Evolutionary conservation across 2,888 invertebrate genomes (phyloP), one percentile per base, ranked within the genome.

Genomic region (Amphipyra berbera): DNA sequence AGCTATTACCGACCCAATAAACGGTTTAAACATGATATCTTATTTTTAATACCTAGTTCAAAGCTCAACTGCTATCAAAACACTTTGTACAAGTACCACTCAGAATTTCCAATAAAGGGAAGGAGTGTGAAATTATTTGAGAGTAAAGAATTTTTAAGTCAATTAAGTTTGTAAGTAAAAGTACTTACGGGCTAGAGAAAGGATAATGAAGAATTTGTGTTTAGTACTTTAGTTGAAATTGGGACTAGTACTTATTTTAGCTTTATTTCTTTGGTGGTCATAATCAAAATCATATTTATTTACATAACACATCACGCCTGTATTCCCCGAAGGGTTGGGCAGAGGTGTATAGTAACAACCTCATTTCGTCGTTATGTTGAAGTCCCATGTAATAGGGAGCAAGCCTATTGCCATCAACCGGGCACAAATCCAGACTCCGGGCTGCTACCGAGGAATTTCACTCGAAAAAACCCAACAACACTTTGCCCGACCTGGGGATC

Each of bases 131-230:
- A 62, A 73, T 77, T 38, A 60, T 77, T 62, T 62, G 62, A 68
- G 57, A 52, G 45, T 58, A 53, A 61, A 65, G 60, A 55, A 73
- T 66, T 65, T 62, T 58, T 55, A 73, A 65, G 57, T 75, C 68
- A 68, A 75, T 75, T 77, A 77, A 59, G 55, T 76, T 75, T 65
- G 41, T 55, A 65, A 62, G 64, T 68, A 52, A 68, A 64, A 64
- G 60, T 54, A n/a, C n/a, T n/a, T n/a, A 49, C 58, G 55, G 58
- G 49, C 33, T 53, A 30, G 12, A 42, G 67, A 42, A 13, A 49
- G 42, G 49, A 7, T 47, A 33, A 38, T 57, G 55, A 66, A 66
- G 46, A 69, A 61, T 65, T 68, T 63, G 35, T 59, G 47, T 69
- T 63, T 52, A 60, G 50, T 54, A 57, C 56, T 57, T 72, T 49